Conservation (phyloP, 2,113 vertebrate genomes). For the Ancistrus triradiatus region DNA sequence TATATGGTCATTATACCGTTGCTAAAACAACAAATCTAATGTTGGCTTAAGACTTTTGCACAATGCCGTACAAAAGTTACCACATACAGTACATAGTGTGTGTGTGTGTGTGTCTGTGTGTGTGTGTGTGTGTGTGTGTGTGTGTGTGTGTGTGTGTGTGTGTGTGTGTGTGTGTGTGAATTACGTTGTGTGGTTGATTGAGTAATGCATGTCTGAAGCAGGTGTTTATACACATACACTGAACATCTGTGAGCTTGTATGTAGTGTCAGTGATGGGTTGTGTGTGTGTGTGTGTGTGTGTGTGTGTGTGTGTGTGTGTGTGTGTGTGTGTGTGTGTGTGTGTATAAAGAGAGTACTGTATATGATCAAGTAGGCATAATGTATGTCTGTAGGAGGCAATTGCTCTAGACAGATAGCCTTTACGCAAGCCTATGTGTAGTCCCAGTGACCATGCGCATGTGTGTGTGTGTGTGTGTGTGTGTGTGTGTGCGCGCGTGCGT, state of each 20-base stretch:
- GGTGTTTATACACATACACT: no score
- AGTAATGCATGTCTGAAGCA: neutral
- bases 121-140: neutral
- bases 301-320: neutral
- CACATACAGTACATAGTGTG: no score
- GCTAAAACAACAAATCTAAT: no score
- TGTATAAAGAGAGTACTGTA: neutral
- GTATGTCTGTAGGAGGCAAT: neutral
- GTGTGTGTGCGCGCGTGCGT: conserved; percentile 15
- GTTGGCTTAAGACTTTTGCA: no score
- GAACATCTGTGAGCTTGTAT: no score
- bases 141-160: conserved; percentile 9
- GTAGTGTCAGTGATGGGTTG: no score
- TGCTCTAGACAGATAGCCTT: neutral
- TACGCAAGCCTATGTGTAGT: conserved; percentile 13
- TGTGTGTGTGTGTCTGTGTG: neutral
- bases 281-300: neutral
- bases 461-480: conserved; percentile 31
- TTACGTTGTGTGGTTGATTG: neutral
- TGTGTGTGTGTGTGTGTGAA: neutral
- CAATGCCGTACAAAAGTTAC: no score
- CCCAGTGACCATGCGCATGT: conserved; percentile 16
- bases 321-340: conserved; percentile 7
- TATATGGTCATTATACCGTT: no score
- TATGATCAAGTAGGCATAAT: neutral